Base-by-base conservation (phyloP, 2,113 vertebrate species). In the Silurus asotus region DNA sequence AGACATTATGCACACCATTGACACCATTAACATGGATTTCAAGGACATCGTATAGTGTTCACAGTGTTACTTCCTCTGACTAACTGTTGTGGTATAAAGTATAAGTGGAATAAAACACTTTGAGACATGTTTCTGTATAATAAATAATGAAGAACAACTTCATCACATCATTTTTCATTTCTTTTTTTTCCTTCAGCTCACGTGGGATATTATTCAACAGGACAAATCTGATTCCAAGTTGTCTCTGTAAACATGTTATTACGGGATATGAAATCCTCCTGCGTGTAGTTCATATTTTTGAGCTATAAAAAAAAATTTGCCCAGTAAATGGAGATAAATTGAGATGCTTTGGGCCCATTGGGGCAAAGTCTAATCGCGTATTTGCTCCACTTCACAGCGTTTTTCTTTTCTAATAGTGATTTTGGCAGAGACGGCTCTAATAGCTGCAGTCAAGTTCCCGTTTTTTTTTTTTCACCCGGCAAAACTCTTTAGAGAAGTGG, bases 271-370 rank as follows among this genome's bases (percentile, higher is more conserved):
- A 48, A 72, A 48, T 58, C 19, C 37, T 56, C 45, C 58, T 49
- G 23, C 37, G 25, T 77, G 45, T n/a, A 28, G 28, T 70, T 67
- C 64, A 80, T n/a, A 28, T 25, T 19, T 62, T 72, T 79, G 49
- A 83, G 79, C 75, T 19, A 5, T 28, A 6, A 1, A 7, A 20
- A 65, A 13, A 45, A 58, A 53, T 19, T 56, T 81, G 55, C 25
- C 45, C 25, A 70, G 75, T 61, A 89, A 89, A 83, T 87, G 74
- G 72, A 87, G 86, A 87, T 87, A 85, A 89, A 89, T 89, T 87
- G 20, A 49, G 76, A 17, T 59, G 17, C 83, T 64, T 61, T 49
- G 64, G 76, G 74, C 51, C 58, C 75, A 75, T 2, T 67, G 83
- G 72, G 80, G 48, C 65, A 23, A 53, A 49, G n/a, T 83, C 83